These are phyloP conservation scores for Mus musculus DNA, from an alignment of 2,113 vertebrate species.

Conservation along the genomic window DNA sequence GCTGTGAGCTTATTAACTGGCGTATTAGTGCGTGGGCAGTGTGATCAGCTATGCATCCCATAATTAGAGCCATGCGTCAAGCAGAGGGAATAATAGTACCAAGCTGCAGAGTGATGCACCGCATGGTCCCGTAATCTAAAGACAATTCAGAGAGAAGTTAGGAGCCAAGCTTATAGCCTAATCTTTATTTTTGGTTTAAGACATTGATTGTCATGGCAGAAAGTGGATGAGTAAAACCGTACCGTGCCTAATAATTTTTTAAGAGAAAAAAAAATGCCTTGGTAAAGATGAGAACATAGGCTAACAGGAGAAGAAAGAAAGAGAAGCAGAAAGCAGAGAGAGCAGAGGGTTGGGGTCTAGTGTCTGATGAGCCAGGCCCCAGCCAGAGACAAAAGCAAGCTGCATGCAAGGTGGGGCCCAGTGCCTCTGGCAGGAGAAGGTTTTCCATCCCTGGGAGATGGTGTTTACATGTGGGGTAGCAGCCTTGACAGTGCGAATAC, in stretches of 20 bases:
- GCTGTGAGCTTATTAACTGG: fast-evolving
- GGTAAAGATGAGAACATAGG: neutral
- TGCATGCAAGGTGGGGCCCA: neutral
- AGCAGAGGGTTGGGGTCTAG: no score
- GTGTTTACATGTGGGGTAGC: fast-evolving
- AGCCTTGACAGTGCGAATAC: neutral
- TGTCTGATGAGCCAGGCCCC: neutral
- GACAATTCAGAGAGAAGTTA: neutral
- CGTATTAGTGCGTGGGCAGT: neutral
- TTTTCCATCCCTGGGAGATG: neutral
- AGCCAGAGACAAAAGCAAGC: fast-evolving
- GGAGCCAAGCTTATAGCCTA: neutral
- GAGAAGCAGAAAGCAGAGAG: no score
- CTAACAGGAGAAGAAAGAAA: neutral
- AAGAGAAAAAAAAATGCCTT: neutral
- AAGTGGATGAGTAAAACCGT: no score
- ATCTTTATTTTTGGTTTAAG: no score
- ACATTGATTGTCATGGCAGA: no score
- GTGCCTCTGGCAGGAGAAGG: neutral
- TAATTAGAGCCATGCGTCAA: neutral
- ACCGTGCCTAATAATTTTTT: neutral
- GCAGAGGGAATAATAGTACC: neutral
- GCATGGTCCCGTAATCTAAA: fast-evolving
- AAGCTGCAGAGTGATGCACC: fast-evolving
- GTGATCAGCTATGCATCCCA: fast-evolving